Base-by-base conservation (phyloP, 2,797 vertebrate genomes). In the Lutjanus campechanus region DNA sequence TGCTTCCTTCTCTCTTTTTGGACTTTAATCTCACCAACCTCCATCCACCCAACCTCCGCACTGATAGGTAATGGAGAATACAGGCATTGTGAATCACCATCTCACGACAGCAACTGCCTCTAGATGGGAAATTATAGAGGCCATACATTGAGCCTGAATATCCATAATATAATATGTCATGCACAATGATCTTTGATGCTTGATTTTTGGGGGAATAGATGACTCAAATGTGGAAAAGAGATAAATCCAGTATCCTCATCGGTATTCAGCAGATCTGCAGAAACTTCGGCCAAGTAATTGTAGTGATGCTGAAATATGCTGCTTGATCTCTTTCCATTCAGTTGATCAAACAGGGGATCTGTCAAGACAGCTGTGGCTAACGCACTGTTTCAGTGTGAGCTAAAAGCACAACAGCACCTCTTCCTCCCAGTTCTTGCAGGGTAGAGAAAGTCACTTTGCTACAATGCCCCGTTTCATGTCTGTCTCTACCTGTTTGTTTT, bases 261-360 rank as follows among this genome's bases (percentile, higher is more conserved):
- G 47, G 61, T 84, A 86, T 90, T 88, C 89, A 74, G 74, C 71
- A 73, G 65, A 81, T 77, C 41, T 59, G 53, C 60, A 10, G 62
- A 84, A 74, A 81, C 73, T 78, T 87, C 71, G 65, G 72, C 62
- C 53, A 79, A 62, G 83, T 79, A 84, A 90, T 87, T 86, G 79
- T 82, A 61, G 67, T 56, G 69, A 90, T 77, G 77, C 65, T 89
- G 62, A 85, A 85, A 88, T 88, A 90, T 90, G 85, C 88, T 77
- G 82, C 87, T 93, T 92, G 91, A 93, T 94, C 90, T 91, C 51
- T 76, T 73, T 83, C 67, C 59, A 82, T 86, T 89, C 74, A 86
- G 16, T n/a, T 90, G 86, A 93, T 92, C 91, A 92, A 91, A 84
- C 77, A 77, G 65, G 12, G 60, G 63, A 80, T 90, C 78, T 88